Evolutionary conservation across 2,888 invertebrate species (phyloP), one percentile per base, ranked within the genome.

Genomic region (Amphipoea lucens): DNA sequence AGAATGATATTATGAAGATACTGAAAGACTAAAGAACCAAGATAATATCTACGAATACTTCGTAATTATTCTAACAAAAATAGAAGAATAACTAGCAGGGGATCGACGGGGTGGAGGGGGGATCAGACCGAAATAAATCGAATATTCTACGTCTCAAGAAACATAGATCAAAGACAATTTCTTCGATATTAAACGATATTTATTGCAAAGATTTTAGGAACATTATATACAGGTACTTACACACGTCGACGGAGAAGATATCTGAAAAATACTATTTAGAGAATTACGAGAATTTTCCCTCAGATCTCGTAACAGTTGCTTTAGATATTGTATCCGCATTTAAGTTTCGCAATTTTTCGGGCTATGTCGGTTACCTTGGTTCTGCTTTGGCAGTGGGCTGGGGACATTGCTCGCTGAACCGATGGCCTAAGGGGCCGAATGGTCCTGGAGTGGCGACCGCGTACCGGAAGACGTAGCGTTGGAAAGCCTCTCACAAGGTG

Each of bases 141-240:
- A 62, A 40, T 51, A 42, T 51, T 62, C 7, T 6, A 42, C 29
- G 42, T 45, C 12, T 36, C 45, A 36, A 45, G 4, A 40, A 62
- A 45, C 20, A 36, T 54, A 77, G 36, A 79, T 57, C 54, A 45
- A 29, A 78, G 29, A 54, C 12, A 17, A 45, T 42, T 51, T 42
- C 7, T 69, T 36, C 2, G 7, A 29, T 51, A 36, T 69, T 48
- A 36, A 14, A 48, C 29, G 12, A 36, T 23, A 14, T 17, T 40
- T 75, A 57, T 57, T n/a, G 17, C 36, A 36, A 60, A 76, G 14
- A 62, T 29, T 62, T 9, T 20, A 4, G 14, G 14, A 75, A 45
- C 36, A 60, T 36, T 23, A 48, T 51, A 0, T 51, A n/a, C 23
- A 54, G 51, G 6, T 54, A 36, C 5, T 57, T 71, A n/a, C 14